These are phyloP conservation scores for Micronycteris hirsuta DNA, from an alignment of 2,113 vertebrate genomes.

Conservation along the genomic window DNA sequence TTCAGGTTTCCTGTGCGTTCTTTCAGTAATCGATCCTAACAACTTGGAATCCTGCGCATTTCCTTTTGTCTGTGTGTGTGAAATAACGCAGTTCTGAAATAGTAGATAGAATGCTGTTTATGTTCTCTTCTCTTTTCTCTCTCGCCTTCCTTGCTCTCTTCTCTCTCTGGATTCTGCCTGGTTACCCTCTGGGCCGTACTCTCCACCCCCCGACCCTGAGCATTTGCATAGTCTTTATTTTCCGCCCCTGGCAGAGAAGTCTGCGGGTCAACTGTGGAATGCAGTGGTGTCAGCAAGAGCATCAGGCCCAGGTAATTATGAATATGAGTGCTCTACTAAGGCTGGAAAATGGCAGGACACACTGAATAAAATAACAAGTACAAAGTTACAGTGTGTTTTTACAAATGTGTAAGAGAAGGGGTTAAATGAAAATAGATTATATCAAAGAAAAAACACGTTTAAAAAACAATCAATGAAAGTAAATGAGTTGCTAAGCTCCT, in stretches of 20 bases:
- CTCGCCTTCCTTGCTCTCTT: not conserved
- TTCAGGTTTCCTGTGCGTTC: not conserved
- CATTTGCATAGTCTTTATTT: not conserved
- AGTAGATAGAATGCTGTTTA: not conserved
- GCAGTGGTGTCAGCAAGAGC: not conserved
- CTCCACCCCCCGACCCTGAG: not conserved
- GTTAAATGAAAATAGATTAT: not conserved
- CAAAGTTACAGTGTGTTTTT: not conserved
- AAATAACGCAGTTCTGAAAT: not conserved
- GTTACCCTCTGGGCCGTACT: not conserved
- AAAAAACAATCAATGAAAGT: not conserved
- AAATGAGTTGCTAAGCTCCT: not conserved
- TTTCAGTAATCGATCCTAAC: not conserved
- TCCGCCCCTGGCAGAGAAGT: not conserved
- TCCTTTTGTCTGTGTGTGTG: not conserved
- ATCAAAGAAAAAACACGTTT: not conserved
- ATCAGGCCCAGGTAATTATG: not conserved
- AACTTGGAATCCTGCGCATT: not conserved
- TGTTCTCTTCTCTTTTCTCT: not conserved
- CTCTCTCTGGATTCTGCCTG: not conserved
- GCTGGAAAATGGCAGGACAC: not conserved
- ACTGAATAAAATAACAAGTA: not conserved
- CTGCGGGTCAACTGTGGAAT: not conserved
- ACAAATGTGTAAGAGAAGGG: not conserved
- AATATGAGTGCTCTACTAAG: not conserved